Base-by-base conservation (phyloP, 2,113 vertebrate species). In the Porphyrio hochstetteri region DNA sequence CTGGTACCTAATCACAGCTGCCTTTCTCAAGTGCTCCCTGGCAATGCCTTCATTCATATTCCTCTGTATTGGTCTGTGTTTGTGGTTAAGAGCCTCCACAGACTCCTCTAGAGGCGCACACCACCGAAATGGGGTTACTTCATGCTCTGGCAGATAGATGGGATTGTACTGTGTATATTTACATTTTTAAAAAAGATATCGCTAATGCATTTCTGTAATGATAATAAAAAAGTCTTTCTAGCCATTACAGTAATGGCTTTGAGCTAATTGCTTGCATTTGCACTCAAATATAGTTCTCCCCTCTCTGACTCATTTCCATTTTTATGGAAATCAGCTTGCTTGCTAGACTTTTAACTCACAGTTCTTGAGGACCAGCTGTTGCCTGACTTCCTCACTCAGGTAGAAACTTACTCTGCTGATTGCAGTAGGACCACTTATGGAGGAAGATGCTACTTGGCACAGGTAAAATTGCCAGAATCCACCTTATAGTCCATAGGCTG, bases 221-320 rank as follows among this genome's bases (percentile, higher is more conserved):
- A 94, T 81, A 82, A 95, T 83, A 42, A 4, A 2, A 85, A 87
- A 74, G n/a, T 42, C 53, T 91, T 96, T 57, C 92, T 67, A 74
- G 71, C 90, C 88, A 96, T 97, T 96, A 96, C 72, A 78, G 90
- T 96, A 95, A 96, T 96, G 94, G 90, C 68, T 95, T 86, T 77
- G 82, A 95, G 92, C 88, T 97, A 97, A 97, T 96, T 96, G 88
- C 92, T 96, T 92, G 76, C 87, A 96, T 96, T 97, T 95, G 52
- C 18, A 11, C 82, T 95, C 96, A 77, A 52, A 93, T 92, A 83
- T 78, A 76, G 85, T 75, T 90, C 85, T 90, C 38, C 23, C 36
- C 79, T 94, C 85, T 90, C 92, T 90, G 85, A 74, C 75, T 96
- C 75, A 96, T 97, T 94, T 95, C 79, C 76, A 92, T 96, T 96